Base-by-base conservation (phyloP, 1,140 invertebrate genomes). In the Neodiprion pinetum region DNA sequence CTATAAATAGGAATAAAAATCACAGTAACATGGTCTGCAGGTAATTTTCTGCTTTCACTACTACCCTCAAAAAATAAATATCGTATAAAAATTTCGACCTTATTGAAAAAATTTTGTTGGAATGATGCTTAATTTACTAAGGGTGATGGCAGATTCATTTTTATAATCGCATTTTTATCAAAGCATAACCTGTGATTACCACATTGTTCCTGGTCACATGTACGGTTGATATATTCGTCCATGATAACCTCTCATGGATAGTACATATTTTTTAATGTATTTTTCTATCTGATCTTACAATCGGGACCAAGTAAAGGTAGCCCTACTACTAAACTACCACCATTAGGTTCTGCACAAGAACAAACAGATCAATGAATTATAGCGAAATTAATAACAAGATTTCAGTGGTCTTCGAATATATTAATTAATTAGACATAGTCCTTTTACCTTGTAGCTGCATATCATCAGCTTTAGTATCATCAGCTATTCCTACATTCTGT, bases 321-420 rank as follows among this genome's bases (percentile, higher is more conserved):
- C 83, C 96, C 97, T 7, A 99, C 91, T 0, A 99, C 93, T n/a
- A 99, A 88, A 8, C 96, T 98, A 48, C 94, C 93, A 50, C 94
- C 94, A 48, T 83, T 80, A 61, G 86, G 82, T 70, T 81, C 74
- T 76, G 23, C 67, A 12, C 67, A 14, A 75, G 67, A 77, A 11
- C 9, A 69, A 21, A 23, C 11, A 1, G 17, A 69, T 69, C 9
- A 23, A 69, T 69, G 40, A 40, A 69, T 69, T 10, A 21, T 65
- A 65, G 61, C 61, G 11, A n/a, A 65, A 65, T 65, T 65, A 1
- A 65, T 12, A 65, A 1, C 11, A 11, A 69, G 11, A 9, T 75
- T 21, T 21, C 53, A 66, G 72, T 40, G 68, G 65, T 28, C 12
- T 12, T 9, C 21, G 40, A 2, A 53, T 48, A 10, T 72, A 70